Evolutionary conservation across 2,888 invertebrate species (phyloP).

Genomic region (Nomada goodeniana): DNA sequence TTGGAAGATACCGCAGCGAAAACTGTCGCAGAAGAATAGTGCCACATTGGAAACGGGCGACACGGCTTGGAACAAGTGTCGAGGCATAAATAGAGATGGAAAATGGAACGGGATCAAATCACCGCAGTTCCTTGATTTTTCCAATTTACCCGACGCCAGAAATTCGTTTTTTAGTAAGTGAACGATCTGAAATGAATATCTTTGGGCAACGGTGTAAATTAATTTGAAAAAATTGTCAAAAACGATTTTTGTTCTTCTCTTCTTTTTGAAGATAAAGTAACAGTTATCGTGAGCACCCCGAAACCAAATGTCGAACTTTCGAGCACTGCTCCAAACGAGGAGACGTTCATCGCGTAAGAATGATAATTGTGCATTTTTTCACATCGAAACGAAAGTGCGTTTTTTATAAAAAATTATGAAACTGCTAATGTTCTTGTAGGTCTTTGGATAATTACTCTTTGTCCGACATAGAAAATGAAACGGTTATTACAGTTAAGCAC

Average conservation of each 20-base stretch:
- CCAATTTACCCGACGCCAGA: neutral
- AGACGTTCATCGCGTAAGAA: constrained; percentile 13
- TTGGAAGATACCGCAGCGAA: neutral
- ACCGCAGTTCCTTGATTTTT: constrained; percentile 46
- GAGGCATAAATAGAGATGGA: neutral
- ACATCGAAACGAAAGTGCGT: neutral
- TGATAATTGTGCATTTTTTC: neutral
- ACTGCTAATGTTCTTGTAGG: neutral
- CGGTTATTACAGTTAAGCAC: no score
- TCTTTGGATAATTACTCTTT: constrained; percentile 1
- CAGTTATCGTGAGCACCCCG: constrained; percentile 20
- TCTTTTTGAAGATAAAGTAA: constrained; percentile 8
- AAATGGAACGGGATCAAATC: constrained; percentile 24
- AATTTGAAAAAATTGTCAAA: neutral
- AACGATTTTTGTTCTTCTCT: neutral
- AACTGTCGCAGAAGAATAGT: neutral
- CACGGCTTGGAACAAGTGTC: neutral
- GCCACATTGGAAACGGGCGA: neutral
- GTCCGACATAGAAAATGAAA: neutral
- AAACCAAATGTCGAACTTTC: neutral
- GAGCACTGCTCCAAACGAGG: neutral
- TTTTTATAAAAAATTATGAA: neutral
- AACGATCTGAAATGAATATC: neutral
- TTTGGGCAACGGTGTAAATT: neutral
- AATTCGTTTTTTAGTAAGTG: constrained; percentile 45